These are phyloP conservation scores for Leptocoma aspasia DNA, from an alignment of 2,113 vertebrate genomes.

Conservation along the genomic window DNA sequence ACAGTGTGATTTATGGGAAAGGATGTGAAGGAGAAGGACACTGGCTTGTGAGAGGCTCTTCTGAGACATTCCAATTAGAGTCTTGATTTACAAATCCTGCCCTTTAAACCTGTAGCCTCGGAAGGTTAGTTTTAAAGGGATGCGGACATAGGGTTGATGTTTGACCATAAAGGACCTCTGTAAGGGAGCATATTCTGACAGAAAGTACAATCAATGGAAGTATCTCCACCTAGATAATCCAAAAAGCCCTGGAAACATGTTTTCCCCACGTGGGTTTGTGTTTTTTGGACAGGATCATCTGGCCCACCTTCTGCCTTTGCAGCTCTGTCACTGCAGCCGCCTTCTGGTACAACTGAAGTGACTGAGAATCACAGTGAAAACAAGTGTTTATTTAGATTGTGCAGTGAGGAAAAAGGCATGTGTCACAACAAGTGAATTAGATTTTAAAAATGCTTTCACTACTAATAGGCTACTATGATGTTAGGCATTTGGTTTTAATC, in stretches of 20 bases:
- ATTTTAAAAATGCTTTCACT: neutral
- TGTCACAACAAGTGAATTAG: neutral
- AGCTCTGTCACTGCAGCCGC: neutral
- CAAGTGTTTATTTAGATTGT: neutral
- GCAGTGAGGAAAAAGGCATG: neutral
- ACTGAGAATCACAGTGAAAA: constrained; percentile 7
- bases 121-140: neutral
- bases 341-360: neutral
- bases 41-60: neutral
- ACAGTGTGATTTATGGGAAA: neutral
- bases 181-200: neutral
- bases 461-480: neutral
- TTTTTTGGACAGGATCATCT: neutral
- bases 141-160: neutral
- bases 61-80: constrained; percentile 12
- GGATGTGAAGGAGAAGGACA: neutral
- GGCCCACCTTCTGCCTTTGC: neutral
- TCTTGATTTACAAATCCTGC: constrained; percentile 20
- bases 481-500: constrained; percentile 27
- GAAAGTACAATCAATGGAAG: neutral
- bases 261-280: too few relatives aligned
- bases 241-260: neutral
- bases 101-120: neutral
- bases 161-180: neutral
- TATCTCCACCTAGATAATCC: neutral